Conservation (phyloP, 2,797 vertebrate genomes). For the Trichosurus vulpecula region DNA sequence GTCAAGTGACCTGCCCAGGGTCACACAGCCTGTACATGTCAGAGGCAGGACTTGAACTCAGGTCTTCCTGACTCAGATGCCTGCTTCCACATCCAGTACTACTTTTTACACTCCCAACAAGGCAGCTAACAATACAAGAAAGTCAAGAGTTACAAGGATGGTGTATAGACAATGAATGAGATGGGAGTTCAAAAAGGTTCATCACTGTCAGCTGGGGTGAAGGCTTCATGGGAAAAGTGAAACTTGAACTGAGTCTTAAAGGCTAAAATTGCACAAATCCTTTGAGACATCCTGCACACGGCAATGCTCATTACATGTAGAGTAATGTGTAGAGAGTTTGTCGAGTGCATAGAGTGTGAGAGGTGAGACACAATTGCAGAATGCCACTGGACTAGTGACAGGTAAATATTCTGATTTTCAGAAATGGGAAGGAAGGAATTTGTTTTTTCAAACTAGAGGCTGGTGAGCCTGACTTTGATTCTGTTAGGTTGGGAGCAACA, state of each 20-base stretch:
- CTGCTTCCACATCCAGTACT: not conserved
- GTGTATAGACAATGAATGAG: not conserved
- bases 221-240: not conserved
- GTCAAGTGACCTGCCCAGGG: not conserved
- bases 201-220: not conserved
- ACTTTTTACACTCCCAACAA: not conserved
- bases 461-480: not conserved
- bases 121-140: not conserved
- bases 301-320: not conserved
- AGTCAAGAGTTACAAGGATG: not conserved
- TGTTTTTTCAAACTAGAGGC: not conserved
- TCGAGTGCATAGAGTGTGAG: too few relatives aligned
- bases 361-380: not conserved
- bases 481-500: not conserved
- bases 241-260: not conserved
- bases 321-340: too few relatives aligned
- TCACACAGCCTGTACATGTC: not conserved
- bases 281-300: not conserved
- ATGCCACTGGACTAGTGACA: not conserved
- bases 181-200: not conserved
- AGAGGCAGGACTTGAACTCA: not conserved
- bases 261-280: not conserved
- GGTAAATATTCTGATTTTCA: not conserved
- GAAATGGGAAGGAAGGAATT: not conserved
- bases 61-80: not conserved